Percentiles rank a stretch among this genome's conserved stretches.
Conservation (phyloP, 2,797 vertebrate species). For the Scleropages formosus region DNA sequence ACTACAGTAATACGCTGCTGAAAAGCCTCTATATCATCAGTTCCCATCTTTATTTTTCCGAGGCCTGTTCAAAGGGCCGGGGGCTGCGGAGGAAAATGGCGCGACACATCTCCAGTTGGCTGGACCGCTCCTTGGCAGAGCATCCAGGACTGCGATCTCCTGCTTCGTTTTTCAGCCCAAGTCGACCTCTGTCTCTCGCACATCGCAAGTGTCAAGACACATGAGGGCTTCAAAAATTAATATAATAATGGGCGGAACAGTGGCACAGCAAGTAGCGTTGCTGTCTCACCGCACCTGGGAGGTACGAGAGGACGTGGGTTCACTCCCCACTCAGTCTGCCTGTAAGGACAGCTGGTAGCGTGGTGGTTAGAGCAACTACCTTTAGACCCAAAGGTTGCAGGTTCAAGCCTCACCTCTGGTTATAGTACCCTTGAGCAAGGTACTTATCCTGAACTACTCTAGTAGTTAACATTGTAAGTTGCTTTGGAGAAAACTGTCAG, state of each 20-base stretch:
- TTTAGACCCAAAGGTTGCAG: too few species aligned
- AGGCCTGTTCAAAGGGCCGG: constrained; percentile 51
- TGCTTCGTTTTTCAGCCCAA: constrained; percentile 66
- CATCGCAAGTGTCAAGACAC: constrained; percentile 59
- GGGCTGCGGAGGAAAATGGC: constrained; percentile 55
- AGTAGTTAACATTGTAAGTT: too few species aligned
- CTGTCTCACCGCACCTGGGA: too few species aligned
- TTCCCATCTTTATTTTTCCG: constrained; percentile 58
- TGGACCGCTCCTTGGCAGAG: constrained; percentile 51
- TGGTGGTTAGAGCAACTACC: too few species aligned
- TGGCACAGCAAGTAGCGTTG: constrained; percentile 40
- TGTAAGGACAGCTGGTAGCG: too few species aligned
- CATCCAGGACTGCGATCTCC: constrained; percentile 46
- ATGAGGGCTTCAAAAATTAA: constrained; percentile 67
- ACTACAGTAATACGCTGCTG: constrained; percentile 33
- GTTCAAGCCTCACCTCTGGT: too few species aligned
- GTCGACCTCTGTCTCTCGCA: constrained; percentile 54
- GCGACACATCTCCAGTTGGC: constrained; percentile 64
- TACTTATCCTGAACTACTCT: too few species aligned
- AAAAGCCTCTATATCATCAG: constrained; percentile 45
- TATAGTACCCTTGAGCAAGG: too few species aligned
- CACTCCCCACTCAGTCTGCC: too few species aligned
- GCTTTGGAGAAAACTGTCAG: too few species aligned
- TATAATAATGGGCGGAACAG: too few species aligned
- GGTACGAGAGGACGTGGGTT: too few species aligned